These are phyloP conservation scores for Cheilosia impressa DNA, from an alignment of 2,888 invertebrate genomes.

Conservation along the genomic window DNA sequence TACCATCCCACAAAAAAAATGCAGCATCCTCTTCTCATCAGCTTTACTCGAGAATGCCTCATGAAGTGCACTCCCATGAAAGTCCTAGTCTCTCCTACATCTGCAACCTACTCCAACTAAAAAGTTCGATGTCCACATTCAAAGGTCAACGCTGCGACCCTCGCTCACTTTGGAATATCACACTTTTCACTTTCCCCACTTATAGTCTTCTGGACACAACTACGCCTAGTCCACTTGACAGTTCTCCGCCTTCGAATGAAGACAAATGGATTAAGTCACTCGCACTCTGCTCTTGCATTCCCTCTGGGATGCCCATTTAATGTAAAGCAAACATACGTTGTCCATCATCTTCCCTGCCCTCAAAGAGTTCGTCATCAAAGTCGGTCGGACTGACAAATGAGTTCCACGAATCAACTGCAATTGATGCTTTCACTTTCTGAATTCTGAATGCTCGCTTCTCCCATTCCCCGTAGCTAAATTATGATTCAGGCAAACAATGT, in stretches of 20 bases:
- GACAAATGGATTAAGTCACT: constrained; percentile 44
- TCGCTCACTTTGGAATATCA: too few species aligned
- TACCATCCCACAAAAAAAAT: too few species aligned
- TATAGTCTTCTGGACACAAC: too few species aligned
- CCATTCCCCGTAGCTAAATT: constrained; percentile 15
- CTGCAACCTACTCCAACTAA: too few species aligned
- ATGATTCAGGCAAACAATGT: constrained; percentile 36
- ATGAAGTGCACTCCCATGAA: too few species aligned
- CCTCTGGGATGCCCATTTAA: constrained; percentile 1
- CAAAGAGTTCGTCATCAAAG: constrained; percentile 17
- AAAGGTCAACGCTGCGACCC: too few species aligned
- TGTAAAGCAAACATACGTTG: constrained; percentile 1
- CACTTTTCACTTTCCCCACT: too few species aligned
- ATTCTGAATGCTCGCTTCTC: constrained; percentile 3
- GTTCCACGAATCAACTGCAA: constrained; percentile 31
- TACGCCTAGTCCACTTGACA: background rate
- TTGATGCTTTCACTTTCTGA: constrained; percentile 52
- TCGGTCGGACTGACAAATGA: constrained; percentile 24
- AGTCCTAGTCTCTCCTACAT: too few species aligned
- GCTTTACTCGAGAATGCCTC: too few species aligned
- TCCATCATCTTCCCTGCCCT: constrained; percentile 5
- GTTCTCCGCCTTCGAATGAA: constrained; percentile 28
- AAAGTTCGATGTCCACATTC: too few species aligned
- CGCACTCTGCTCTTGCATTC: background rate
- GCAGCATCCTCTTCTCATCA: too few species aligned